Base-by-base conservation (phyloP, 1,140 invertebrate genomes). In the Melipona quadrifasciata region DNA sequence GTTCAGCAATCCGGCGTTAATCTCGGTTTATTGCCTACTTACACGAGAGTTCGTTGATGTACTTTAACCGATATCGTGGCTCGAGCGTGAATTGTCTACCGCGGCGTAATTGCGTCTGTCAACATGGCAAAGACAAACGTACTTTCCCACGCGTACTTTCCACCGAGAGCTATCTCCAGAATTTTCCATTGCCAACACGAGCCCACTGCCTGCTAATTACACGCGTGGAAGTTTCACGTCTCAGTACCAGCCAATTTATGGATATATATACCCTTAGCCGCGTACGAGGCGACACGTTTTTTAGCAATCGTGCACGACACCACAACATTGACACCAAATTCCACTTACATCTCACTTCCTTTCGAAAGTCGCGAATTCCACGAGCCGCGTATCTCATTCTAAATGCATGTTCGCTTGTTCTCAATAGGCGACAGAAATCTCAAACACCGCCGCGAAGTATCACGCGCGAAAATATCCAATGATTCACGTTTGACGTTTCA, bases 241-340 rank as follows among this genome's bases (percentile, higher is more conserved):
- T 85, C 17, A 80, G 55, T 77, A 27, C 24, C 10, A 12, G 19
- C 51, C 64, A 78, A 47, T 61, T 79, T 64, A 55, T 51, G 27
- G 51, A 53, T 39, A 68, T 57, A 53, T 39, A 68, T 57, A 73
- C 61, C 61, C 75, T 53, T 68, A 34, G 39, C 39, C 39, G 39
- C n/a, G 27, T 61, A 74, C 73, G 53, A 55, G 10, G 34, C 24
- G 47, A 53, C 21, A 39, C n/a, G 8, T 21, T 84, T 84, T 84
- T 84, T 19, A 71, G 31, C 39, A 72, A 81, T 73, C 64, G 39
- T 24, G 24, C 70, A 39, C 68, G 73, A 47, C 31, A 67, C 75
- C 75, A n/a, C n/a, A 80, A 89, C 81, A 89, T 84, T 89, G 85
- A 89, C 88, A 89, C 81, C 77, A 47, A 89, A 89, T 89, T 89